Evolutionary conservation across 2,888 invertebrate genomes (phyloP).

Genomic region (Lochmaea crataegi): DNA sequence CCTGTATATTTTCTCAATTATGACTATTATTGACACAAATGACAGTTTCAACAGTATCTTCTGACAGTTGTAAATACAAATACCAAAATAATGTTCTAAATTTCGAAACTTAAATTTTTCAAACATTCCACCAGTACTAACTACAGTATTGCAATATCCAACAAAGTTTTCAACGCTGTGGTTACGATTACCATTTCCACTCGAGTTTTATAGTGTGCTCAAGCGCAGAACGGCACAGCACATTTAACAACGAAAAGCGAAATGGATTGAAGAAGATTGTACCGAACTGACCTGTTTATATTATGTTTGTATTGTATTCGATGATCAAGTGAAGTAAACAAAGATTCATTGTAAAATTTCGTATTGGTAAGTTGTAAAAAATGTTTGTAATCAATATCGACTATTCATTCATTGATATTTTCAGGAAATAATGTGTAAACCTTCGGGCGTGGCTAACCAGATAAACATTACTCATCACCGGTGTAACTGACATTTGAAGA

Average conservation of each 20-base stretch:
- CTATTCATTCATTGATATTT: conserved; percentile 32
- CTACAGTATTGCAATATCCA: conserved; percentile 5
- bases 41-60: too few relatives aligned
- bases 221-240: conserved; percentile 14
- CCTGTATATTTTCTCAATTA: too few relatives aligned
- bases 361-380: conserved; percentile 38
- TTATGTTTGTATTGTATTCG: conserved; percentile 42
- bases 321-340: conserved; percentile 45
- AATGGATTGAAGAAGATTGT: conserved; percentile 44
- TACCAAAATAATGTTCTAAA: neutral
- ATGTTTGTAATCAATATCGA: conserved; percentile 10
- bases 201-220: conserved; percentile 26
- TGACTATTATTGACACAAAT: too few relatives aligned
- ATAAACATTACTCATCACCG: conserved; percentile 63
- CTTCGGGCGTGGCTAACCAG: conserved; percentile 64
- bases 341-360: conserved; percentile 25
- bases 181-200: conserved; percentile 21
- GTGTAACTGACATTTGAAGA: conserved; percentile 51
- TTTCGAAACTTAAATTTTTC: neutral
- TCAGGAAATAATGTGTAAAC: conserved; percentile 25
- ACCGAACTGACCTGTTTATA: conserved; percentile 51
- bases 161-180: conserved; percentile 9
- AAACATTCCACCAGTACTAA: conserved; percentile 11
- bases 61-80: too few relatives aligned
- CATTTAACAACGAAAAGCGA: conserved; percentile 33